phyloP scores from a whole-genome alignment of 2,888 invertebrate genomes.

The Eueremaeus valkanovi region DNA sequence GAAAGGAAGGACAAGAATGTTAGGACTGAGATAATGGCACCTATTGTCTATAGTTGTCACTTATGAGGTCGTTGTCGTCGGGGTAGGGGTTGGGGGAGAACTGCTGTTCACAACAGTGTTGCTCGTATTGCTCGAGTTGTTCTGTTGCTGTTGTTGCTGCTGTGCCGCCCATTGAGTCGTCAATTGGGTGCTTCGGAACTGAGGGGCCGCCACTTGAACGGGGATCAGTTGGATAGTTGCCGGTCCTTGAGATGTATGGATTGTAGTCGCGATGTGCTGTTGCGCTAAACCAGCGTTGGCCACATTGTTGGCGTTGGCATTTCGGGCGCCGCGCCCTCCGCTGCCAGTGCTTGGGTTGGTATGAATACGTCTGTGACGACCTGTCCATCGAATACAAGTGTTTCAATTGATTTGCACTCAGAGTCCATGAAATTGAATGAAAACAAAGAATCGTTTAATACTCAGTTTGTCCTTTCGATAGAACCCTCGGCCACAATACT shows the following conservation, averaged over 20 bases:
- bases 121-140: neutral
- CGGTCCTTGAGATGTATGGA: constrained; percentile 18
- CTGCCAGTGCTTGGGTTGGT: constrained; percentile 35
- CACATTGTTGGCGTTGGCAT: constrained; percentile 32
- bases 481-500: constrained; percentile 48
- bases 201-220: constrained; percentile 39
- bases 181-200: constrained; percentile 15
- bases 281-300: neutral
- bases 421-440: neutral
- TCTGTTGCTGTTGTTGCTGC: constrained; percentile 33
- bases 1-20: neutral
- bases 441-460: too few species aligned
- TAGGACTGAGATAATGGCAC: constrained; percentile 34
- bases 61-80: constrained; percentile 33
- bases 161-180: neutral
- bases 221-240: constrained; percentile 43
- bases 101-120: neutral
- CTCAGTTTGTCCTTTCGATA: constrained; percentile 49
- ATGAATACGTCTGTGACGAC: constrained; percentile 43
- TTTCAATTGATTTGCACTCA: neutral
- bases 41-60: neutral
- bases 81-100: constrained; percentile 33
- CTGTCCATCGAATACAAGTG: constrained; percentile 26
- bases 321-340: constrained; percentile 33
- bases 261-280: constrained; percentile 37